Evolutionary conservation across 2,888 invertebrate genomes (phyloP).

Genomic region (Drosophila mimica): DNA sequence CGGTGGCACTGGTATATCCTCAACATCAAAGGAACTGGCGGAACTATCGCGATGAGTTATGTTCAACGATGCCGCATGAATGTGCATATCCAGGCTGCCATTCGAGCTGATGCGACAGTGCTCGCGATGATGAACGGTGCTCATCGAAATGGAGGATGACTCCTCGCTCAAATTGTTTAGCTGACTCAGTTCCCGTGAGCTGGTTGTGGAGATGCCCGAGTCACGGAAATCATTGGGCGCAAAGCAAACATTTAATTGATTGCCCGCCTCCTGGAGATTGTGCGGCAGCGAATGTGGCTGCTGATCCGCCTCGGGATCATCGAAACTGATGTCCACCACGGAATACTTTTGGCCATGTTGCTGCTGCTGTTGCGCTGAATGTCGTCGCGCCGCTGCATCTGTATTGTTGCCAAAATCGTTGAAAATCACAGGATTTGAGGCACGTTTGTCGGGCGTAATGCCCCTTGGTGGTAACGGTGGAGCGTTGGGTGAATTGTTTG

Average conservation of each 20-base stretch:
- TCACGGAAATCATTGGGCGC: constrained; percentile 84
- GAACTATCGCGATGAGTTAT: constrained; percentile 82
- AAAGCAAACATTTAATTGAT: constrained; percentile 77
- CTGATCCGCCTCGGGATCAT: constrained; percentile 85
- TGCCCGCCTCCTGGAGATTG: constrained; percentile 72
- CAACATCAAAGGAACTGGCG: constrained; percentile 82
- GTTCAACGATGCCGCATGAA: constrained; percentile 60
- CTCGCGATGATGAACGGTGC: constrained; percentile 80
- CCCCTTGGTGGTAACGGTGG: constrained; percentile 93
- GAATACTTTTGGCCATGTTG: constrained; percentile 85
- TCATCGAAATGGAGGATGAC: constrained; percentile 72
- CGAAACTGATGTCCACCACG: constrained; percentile 86
- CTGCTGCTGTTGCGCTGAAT: constrained; percentile 69
- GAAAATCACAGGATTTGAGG: constrained; percentile 84
- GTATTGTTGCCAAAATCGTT: constrained; percentile 77
- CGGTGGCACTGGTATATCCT: constrained; percentile 83
- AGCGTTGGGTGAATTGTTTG: constrained; percentile 86
- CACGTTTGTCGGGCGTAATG: constrained; percentile 86
- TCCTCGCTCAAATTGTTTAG: constrained; percentile 83
- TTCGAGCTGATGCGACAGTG: constrained; percentile 79
- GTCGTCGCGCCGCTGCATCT: constrained; percentile 69
- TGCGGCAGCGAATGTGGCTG: constrained; percentile 74
- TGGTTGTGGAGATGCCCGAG: constrained; percentile 85
- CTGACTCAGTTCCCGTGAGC: constrained; percentile 83
- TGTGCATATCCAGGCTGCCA: constrained; percentile 68